These are phyloP conservation scores for Sebastes taczanowskii DNA, from an alignment of 2,797 vertebrate species.

Conservation along the genomic window DNA sequence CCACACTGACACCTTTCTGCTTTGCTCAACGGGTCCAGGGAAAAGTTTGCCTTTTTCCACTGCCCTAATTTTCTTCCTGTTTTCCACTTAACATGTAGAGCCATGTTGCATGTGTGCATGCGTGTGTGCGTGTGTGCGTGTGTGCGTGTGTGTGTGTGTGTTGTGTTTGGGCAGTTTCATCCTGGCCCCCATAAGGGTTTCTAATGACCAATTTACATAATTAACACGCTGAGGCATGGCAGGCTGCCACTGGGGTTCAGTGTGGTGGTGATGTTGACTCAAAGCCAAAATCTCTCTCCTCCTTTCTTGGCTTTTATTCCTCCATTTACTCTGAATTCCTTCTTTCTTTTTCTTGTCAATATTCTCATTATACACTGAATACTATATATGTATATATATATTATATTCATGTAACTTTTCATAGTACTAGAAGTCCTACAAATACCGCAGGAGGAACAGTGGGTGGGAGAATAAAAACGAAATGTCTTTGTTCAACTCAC, in stretches of 20 bases:
- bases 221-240: conserved; percentile 69
- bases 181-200: conserved; percentile 50
- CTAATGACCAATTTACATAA: conserved; percentile 78
- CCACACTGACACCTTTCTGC: background rate
- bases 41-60: conserved; percentile 21
- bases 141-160: background rate
- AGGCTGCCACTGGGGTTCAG: conserved; percentile 35
- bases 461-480: background rate
- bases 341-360: conserved; percentile 5
- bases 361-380: background rate
- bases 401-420: no score
- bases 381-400: background rate
- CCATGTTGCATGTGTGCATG: conserved; percentile 6
- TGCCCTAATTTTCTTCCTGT: conserved; percentile 37
- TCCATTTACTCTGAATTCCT: conserved; percentile 8
- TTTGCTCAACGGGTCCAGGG: conserved; percentile 12
- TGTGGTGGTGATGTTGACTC: conserved; percentile 12
- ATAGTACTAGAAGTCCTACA: no score
- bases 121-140: background rate
- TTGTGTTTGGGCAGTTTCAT: conserved; percentile 45
- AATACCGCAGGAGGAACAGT: background rate
- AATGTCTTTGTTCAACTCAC: background rate
- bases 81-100: conserved; percentile 46
- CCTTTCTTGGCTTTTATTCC: conserved; percentile 3
- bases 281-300: conserved; percentile 28